Evolutionary conservation across 2,888 invertebrate species (phyloP), one percentile per base, ranked within the genome.

Genomic region (Cantharis flavilabris): DNA sequence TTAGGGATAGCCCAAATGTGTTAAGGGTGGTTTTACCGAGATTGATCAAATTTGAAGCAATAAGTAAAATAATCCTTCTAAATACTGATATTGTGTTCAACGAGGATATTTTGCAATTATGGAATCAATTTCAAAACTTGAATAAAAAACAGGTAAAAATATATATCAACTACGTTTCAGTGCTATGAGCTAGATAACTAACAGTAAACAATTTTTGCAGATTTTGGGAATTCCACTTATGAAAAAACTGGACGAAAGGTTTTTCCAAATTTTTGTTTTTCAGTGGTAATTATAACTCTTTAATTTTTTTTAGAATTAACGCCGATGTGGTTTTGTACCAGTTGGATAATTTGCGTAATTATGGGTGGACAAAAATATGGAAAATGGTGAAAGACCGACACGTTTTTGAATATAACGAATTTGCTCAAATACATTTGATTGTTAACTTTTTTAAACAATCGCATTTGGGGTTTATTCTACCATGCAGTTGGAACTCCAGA

Each of bases 401-500:
- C 84, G 90, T 96, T 62, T 91, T 91, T 79, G 90, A 90, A 18
- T 92, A 93, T 86, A 88, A 91, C 20, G 91, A 92, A 75, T 96
- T 96, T 4, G 96, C 96, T 88, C 96, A 96, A 89, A 97, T 97
- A 87, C 94, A 97, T 72, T 95, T 97, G 83, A 97, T 97, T 88
- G 94, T 96, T 0, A 92, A 97, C 13, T 91, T 97, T 75, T 94
- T 94, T 84, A 92, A 92, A 82, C 90, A 94, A 84, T 95, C 96
- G 0, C 88, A 91, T 76, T 90, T 96, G 63, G 91, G 97, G n/a
- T 93, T 93, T 85, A 91, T 91, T 84, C 91, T 97, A 77, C 94
- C 96, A 70, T 97, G 97, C 86, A 93, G 94, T 84, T 98, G 96
- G 93, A 98, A 98, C 88, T 94, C 97, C 3, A 97, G 97, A 86